A percentile compares a stretch with the other conserved stretches of the same genome.
phyloP scores from a whole-genome alignment of 2,113 vertebrate species.

The Macaca fascicularis region T2T-MFA8v1.1 NC_088385.1:135091001-135091500 shows the following conservation, averaged over 20 bases:
- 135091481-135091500: not conserved
- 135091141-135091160: too few species aligned
- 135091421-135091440: not conserved
- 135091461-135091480: not conserved
- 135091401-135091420: too few species aligned
- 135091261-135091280: not conserved
- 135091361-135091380: not conserved
- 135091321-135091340: not conserved
- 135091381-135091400: not conserved
- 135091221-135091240: too few species aligned
- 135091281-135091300: not conserved
- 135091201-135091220: too few species aligned
- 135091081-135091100: fast-evolving
- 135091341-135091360: not conserved
- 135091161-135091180: fast-evolving
- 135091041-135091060: too few species aligned
- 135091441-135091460: fast-evolving
- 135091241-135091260: not conserved
- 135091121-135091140: fast-evolving
- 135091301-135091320: not conserved
- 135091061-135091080: too few species aligned
- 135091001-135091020: not conserved
- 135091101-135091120: too few species aligned
- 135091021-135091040: not conserved
- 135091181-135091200: not conserved